phyloP scores from a whole-genome alignment of 64 coral and sea anemone genomes.

The Platygyra sinensis region DNA sequence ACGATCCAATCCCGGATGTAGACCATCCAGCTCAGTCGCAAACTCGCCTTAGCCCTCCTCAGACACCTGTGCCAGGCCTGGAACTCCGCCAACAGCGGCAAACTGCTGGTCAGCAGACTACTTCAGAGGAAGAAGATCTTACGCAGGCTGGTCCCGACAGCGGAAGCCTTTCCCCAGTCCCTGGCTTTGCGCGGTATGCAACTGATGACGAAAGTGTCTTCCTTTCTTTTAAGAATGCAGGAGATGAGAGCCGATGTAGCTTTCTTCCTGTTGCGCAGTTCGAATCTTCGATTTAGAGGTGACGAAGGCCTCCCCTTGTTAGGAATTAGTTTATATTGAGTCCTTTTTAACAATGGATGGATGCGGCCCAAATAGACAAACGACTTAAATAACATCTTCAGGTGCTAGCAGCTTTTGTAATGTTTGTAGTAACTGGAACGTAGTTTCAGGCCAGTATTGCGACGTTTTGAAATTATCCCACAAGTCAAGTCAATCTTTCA shows the following conservation, averaged over 20 bases:
- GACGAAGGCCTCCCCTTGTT: background rate
- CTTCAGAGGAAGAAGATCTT: slow-evolving; percentile 22
- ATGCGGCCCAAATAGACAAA: background rate
- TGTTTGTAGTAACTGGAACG: too few relatives aligned
- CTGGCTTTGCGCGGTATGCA: slow-evolving; percentile 20
- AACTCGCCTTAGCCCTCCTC: slow-evolving; percentile 16
- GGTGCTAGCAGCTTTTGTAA: background rate
- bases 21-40: background rate
- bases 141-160: slow-evolving; percentile 3
- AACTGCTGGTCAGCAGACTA: slow-evolving; percentile 15
- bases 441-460: too few relatives aligned
- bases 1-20: slow-evolving; percentile 45
- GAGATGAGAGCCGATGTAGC: background rate
- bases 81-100: slow-evolving; percentile 19
- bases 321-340: background rate
- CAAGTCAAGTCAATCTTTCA: too few relatives aligned
- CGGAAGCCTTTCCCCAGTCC: slow-evolving; percentile 16
- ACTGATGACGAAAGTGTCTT: slow-evolving; percentile 13
- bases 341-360: background rate
- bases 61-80: slow-evolving; percentile 33
- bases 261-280: slow-evolving; percentile 13
- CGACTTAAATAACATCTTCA: background rate
- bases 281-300: slow-evolving; percentile 36
- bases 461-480: too few relatives aligned
- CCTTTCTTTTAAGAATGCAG: background rate